Evolutionary conservation across 2,888 invertebrate genomes (phyloP).

Genomic region (Maniola hyperantus): DNA sequence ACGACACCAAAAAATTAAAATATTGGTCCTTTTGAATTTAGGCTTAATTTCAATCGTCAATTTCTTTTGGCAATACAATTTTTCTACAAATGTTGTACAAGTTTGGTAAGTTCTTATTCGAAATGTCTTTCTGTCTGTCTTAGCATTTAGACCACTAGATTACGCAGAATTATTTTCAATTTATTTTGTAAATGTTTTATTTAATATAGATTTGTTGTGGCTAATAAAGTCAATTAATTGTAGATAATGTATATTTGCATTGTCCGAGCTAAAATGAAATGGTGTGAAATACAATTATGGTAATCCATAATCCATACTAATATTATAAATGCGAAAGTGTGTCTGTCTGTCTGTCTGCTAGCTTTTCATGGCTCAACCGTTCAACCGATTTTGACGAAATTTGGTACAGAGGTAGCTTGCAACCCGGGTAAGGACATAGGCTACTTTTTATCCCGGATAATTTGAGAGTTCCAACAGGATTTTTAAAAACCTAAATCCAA

Average conservation of each 20-base stretch:
- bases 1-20: conserved; percentile 66
- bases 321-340: neutral
- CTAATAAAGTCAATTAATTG: neutral
- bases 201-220: neutral
- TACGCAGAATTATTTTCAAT: neutral
- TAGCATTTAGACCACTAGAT: conserved; percentile 1
- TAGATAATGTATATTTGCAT: neutral
- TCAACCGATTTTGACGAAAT: no score
- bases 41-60: conserved; percentile 17
- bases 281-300: no score
- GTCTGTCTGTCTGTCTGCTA: no score
- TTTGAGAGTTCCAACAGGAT: no score
- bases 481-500: no score
- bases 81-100: neutral
- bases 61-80: neutral
- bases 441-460: no score
- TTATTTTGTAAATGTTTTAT: neutral
- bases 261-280: neutral
- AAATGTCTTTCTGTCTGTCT: neutral
- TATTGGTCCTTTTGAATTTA: conserved; percentile 43
- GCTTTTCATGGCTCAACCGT: no score
- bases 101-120: conserved; percentile 32
- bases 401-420: no score
- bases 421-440: no score
- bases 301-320: neutral